Evolutionary conservation across 1,140 invertebrate genomes (phyloP).

Genomic region (Atopsyche davidsoni): DNA sequence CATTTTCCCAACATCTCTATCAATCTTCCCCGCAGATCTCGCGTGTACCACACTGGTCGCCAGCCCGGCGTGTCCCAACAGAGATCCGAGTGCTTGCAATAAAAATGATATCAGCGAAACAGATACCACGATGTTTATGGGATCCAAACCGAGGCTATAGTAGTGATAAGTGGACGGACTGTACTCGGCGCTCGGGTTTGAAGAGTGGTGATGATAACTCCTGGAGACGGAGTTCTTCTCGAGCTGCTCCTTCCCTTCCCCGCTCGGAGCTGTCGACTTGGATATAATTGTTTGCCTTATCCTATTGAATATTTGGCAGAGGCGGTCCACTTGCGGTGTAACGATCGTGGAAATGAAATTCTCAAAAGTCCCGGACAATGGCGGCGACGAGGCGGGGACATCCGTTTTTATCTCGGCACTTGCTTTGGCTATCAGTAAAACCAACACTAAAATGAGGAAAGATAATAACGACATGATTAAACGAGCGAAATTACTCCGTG

Average conservation of each 20-base stretch:
- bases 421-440: slow-evolving; percentile 35
- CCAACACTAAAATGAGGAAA: slow-evolving; percentile 34
- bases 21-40: slow-evolving; percentile 19
- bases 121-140: slow-evolving; percentile 46
- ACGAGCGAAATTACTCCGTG: not conserved
- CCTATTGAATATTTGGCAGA: slow-evolving; percentile 36
- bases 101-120: slow-evolving; percentile 45
- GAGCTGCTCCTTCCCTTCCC: not conserved
- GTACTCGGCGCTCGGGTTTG: slow-evolving; percentile 3
- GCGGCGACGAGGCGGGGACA: too few species aligned
- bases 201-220: slow-evolving; percentile 34
- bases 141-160: slow-evolving; percentile 46
- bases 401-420: slow-evolving; percentile 31
- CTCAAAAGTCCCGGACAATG: slow-evolving; percentile 34
- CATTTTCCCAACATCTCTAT: not conserved
- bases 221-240: slow-evolving; percentile 23
- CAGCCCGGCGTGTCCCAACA: slow-evolving; percentile 36
- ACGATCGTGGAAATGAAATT: slow-evolving; percentile 38
- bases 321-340: slow-evolving; percentile 38
- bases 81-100: slow-evolving; percentile 42
- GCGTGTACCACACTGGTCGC: slow-evolving; percentile 40
- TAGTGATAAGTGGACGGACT: slow-evolving; percentile 38
- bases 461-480: slow-evolving; percentile 40
- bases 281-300: slow-evolving; percentile 24
- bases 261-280: slow-evolving; percentile 6